Evolutionary conservation across 2,797 vertebrate species (phyloP).

Genomic region (Lagodon rhomboides): DNA sequence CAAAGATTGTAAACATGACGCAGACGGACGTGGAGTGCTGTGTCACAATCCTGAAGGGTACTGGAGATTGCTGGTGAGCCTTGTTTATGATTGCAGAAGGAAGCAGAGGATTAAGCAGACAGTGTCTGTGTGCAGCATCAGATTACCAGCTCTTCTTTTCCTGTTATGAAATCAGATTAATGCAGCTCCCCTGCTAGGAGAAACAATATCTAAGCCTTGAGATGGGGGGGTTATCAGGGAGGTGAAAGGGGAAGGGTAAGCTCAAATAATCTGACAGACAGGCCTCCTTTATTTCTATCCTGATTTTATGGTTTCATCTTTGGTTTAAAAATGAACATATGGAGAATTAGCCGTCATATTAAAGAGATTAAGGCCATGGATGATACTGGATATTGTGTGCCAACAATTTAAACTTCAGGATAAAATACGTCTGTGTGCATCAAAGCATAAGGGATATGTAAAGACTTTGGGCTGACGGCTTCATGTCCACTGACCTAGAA

Average conservation of each 20-base stretch:
- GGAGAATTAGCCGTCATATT: slow-evolving; percentile 42
- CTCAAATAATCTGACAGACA: slow-evolving; percentile 46
- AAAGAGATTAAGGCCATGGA: slow-evolving; percentile 46
- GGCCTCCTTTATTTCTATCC: slow-evolving; percentile 26
- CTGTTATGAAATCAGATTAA: slow-evolving; percentile 86
- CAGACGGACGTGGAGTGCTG: slow-evolving; percentile 17
- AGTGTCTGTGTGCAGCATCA: slow-evolving; percentile 72
- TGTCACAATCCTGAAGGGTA: slow-evolving; percentile 67
- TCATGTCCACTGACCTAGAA: slow-evolving; percentile 54
- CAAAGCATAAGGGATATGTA: slow-evolving; percentile 16
- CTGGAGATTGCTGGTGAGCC: slow-evolving; percentile 41
- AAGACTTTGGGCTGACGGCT: slow-evolving; percentile 27
- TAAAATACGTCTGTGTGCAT: slow-evolving; percentile 17
- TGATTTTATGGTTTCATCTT: slow-evolving; percentile 38
- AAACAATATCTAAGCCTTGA: slow-evolving; percentile 70
- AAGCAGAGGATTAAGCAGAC: slow-evolving; percentile 75
- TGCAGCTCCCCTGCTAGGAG: slow-evolving; percentile 56
- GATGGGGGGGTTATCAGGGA: slow-evolving; percentile 43
- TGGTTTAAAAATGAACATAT: slow-evolving; percentile 40
- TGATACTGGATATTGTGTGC: slow-evolving; percentile 27
- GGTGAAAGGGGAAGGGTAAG: slow-evolving; percentile 54
- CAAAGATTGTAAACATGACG: slow-evolving; percentile 30
- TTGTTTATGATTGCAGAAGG: slow-evolving; percentile 71
- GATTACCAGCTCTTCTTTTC: slow-evolving; percentile 81
- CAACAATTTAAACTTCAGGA: slow-evolving; percentile 22